These are phyloP conservation scores for Yponomeuta evonymella DNA, from an alignment of 2,888 invertebrate species.

Conservation along the genomic window DNA sequence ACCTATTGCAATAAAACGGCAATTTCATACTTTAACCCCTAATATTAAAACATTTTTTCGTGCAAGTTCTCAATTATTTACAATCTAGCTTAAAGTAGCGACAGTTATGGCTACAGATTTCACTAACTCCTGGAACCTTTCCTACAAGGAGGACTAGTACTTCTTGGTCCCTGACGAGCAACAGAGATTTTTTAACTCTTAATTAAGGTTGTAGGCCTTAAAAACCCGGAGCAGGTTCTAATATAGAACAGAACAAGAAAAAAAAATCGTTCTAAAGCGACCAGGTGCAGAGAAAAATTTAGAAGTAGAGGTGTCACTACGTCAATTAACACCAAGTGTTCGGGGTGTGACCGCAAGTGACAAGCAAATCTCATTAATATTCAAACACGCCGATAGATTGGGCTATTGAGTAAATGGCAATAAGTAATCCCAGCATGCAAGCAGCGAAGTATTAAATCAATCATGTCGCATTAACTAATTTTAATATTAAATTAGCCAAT, in stretches of 20 bases:
- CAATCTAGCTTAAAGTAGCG: neutral
- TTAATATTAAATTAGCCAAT: conserved; percentile 57
- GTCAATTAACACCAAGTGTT: neutral
- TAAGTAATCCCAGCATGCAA: neutral
- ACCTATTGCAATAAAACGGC: no score
- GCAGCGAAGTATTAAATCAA: conserved; percentile 37
- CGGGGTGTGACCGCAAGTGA: neutral
- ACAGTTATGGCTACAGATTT: neutral
- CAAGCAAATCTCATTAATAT: neutral
- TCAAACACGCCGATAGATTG: neutral
- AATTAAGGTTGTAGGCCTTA: no score
- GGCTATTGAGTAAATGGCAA: neutral
- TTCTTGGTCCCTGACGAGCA: neutral
- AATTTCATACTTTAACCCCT: no score
- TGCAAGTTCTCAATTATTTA: conserved; percentile 15
- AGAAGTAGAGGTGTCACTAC: neutral
- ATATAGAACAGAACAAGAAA: no score
- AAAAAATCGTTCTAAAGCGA: no score
- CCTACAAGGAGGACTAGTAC: neutral
- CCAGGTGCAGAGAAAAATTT: neutral
- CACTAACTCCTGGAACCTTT: neutral
- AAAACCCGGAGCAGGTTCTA: no score
- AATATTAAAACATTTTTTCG: no score
- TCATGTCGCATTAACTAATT: conserved; percentile 44
- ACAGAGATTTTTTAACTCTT: no score